Conservation (phyloP, 23 tunicate species). For the Trididemnum nubilum region DNA sequence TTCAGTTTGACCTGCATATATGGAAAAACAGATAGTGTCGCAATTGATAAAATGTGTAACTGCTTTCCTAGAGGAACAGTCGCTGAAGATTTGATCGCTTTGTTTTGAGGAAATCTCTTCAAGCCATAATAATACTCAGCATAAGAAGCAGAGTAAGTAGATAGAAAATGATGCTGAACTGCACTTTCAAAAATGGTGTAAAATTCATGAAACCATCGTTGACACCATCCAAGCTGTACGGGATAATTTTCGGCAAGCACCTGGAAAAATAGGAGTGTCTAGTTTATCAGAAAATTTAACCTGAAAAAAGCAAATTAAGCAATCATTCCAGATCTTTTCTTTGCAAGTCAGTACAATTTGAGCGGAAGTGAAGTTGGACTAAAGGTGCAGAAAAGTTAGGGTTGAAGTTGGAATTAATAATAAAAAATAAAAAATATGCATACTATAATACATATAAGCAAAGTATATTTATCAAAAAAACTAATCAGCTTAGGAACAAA, state of each 20-base stretch:
- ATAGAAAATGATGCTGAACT: constrained; percentile 74
- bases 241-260: constrained; percentile 64
- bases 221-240: constrained; percentile 46
- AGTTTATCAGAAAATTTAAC: too few relatives aligned
- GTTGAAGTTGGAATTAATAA: too few relatives aligned
- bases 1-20: constrained; percentile 48
- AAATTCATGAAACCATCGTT: constrained; percentile 63
- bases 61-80: constrained; percentile 16
- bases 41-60: constrained; percentile 28
- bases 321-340: too few relatives aligned
- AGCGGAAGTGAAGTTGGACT: too few relatives aligned
- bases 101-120: constrained; percentile 31
- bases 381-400: too few relatives aligned
- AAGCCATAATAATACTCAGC: constrained; percentile 86
- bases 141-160: constrained; percentile 53
- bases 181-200: constrained; percentile 41
- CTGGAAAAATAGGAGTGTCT: constrained; percentile 46
- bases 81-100: neutral
- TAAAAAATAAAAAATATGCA: too few relatives aligned
- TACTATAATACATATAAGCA: too few relatives aligned
- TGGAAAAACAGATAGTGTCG: constrained; percentile 45
- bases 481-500: too few relatives aligned
- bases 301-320: too few relatives aligned
- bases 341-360: too few relatives aligned
- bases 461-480: too few relatives aligned